Evolutionary conservation across 2,797 vertebrate species (phyloP).

Genomic region (Chanos chanos): DNA sequence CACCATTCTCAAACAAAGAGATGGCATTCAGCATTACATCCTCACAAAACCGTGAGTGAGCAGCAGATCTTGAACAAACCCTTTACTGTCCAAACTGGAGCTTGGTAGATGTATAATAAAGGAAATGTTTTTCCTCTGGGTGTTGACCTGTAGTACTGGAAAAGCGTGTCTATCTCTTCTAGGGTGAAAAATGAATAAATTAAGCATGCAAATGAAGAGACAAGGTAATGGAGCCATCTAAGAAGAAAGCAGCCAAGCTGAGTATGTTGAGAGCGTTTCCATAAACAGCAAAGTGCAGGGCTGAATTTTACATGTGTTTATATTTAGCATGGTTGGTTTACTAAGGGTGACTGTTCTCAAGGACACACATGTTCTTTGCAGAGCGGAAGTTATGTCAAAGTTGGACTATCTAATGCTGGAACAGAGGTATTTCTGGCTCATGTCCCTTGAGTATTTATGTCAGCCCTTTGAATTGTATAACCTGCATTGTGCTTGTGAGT

Average conservation of each 20-base stretch:
- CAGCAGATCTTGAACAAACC: not conserved
- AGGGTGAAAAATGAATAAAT: not conserved
- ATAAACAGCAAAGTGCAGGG: not conserved
- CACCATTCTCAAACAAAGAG: conserved; percentile 30
- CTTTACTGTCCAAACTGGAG: conserved; percentile 5
- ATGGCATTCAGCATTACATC: not conserved
- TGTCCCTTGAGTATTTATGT: conserved; percentile 5
- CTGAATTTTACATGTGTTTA: conserved; percentile 11
- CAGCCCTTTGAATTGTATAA: conserved; percentile 11
- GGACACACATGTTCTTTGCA: not conserved
- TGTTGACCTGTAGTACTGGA: not conserved
- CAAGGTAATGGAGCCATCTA: not conserved
- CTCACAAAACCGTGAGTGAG: too few relatives aligned
- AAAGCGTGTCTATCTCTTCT: not conserved
- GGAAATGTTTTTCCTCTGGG: too few relatives aligned
- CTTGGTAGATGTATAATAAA: conserved; percentile 6
- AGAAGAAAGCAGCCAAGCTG: conserved; percentile 13
- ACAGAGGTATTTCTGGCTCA: conserved; percentile 1
- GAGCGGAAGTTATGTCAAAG: not conserved
- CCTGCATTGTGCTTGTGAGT: conserved; percentile 14
- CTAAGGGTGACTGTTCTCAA: conserved; percentile 3
- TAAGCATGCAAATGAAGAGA: too few relatives aligned
- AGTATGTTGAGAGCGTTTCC: not conserved
- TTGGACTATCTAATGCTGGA: conserved; percentile 19
- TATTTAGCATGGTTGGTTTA: conserved; percentile 15